phyloP scores from a whole-genome alignment of 2,797 vertebrate species.

The Pipistrellus pipistrellus region DNA sequence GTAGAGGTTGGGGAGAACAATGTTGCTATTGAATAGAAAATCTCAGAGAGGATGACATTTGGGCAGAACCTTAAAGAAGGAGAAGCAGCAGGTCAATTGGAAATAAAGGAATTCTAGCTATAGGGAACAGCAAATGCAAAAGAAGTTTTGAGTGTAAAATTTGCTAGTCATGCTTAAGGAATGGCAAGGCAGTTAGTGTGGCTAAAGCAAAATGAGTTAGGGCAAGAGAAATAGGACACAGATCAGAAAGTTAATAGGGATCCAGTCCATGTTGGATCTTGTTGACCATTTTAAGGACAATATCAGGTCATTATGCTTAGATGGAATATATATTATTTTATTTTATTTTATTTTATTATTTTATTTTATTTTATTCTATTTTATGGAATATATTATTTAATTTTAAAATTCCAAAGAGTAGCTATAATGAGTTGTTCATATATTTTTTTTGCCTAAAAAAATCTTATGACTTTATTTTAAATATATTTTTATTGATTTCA shows the following conservation, averaged over 20 bases:
- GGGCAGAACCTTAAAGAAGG: neutral
- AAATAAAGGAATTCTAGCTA: neutral
- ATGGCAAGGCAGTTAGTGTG: neutral
- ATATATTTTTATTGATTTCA: no score
- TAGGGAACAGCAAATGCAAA: neutral
- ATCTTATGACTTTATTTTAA: neutral
- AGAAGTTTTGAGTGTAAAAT: neutral
- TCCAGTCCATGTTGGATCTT: neutral
- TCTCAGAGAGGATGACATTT: neutral
- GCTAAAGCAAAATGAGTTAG: neutral
- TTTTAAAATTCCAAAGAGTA: constrained; percentile 6
- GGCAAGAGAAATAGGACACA: neutral
- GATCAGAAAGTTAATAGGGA: neutral
- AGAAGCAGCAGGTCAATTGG: neutral
- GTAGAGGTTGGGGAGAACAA: neutral
- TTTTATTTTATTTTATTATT: neutral
- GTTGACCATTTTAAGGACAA: neutral
- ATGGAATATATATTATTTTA: neutral
- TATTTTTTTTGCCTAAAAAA: constrained; percentile 12
- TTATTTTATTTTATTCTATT: neutral
- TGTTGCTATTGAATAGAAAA: neutral
- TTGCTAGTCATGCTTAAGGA: neutral
- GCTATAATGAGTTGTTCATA: neutral
- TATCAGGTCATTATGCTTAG: neutral
- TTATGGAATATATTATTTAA: neutral